Conservation (phyloP, 35 echinoderm and acorn worm species). For the Ptychodera flava region DNA sequence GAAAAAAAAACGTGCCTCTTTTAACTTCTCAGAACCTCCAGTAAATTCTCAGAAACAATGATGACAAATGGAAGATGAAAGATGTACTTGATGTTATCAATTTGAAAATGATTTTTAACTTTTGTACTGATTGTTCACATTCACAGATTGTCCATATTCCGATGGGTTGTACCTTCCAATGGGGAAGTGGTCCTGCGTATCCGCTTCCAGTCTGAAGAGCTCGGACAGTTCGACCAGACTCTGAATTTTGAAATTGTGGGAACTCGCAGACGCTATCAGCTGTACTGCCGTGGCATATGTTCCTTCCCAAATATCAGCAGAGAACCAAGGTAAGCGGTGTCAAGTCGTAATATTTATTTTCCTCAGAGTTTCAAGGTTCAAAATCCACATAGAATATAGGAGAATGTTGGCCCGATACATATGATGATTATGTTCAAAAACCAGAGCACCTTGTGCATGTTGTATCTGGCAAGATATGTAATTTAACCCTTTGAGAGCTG, state of each 20-base stretch:
- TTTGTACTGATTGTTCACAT: not conserved
- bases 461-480: no score
- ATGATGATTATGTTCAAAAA: no score
- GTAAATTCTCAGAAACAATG: not conserved
- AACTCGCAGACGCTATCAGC: constrained; percentile 85
- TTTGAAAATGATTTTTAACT: no score
- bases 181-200: constrained; percentile 71
- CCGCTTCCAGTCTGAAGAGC: constrained; percentile 86
- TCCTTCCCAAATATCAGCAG: constrained; percentile 94
- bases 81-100: no score
- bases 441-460: no score
- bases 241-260: constrained; percentile 97
- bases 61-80: no score
- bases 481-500: no score
- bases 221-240: constrained; percentile 99
- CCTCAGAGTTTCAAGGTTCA: no score
- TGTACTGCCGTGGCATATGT: constrained; percentile 89
- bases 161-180: constrained; percentile 71
- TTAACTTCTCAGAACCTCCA: not conserved
- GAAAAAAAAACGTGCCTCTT: not conserved
- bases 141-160: constrained; percentile 73
- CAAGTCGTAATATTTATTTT: no score
- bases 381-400: no score
- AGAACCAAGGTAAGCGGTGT: constrained; percentile 84
- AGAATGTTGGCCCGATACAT: no score